Evolutionary conservation across 2,888 invertebrate genomes (phyloP).

Genomic region (Periphyllus acericola): DNA sequence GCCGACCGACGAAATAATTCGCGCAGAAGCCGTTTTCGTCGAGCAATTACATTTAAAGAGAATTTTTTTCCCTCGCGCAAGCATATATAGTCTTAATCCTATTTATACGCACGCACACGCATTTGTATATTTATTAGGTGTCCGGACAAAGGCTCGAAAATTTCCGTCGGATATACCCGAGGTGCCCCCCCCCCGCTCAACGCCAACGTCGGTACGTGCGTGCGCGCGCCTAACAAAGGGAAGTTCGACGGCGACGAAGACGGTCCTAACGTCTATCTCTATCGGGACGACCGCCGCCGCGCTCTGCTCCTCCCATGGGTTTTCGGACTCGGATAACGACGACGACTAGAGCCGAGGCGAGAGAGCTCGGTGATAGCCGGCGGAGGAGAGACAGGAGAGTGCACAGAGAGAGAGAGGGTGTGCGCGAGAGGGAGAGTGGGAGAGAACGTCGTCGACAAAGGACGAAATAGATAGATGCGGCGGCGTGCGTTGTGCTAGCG

Average conservation of each 20-base stretch:
- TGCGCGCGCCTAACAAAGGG: conserved; percentile 38
- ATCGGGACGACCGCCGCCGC: conserved; percentile 12
- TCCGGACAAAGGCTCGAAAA: not conserved
- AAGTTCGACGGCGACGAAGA: not conserved
- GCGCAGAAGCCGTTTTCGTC: not conserved
- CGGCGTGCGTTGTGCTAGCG: not conserved
- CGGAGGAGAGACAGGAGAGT: not conserved
- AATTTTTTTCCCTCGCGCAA: not conserved
- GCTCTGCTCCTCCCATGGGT: not conserved
- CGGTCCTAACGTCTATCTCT: not conserved
- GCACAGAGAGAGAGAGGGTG: not conserved
- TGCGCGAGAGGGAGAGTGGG: not conserved
- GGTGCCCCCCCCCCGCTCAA: not conserved
- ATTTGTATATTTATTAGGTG: not conserved
- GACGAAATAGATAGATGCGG: conserved; percentile 35
- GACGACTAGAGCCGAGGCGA: not conserved
- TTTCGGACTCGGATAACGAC: conserved; percentile 3
- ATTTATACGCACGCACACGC: not conserved
- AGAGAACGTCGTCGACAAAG: conserved; percentile 18
- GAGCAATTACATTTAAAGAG: not conserved
- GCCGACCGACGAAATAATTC: too few species aligned
- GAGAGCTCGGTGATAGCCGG: not conserved
- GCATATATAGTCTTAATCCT: not conserved
- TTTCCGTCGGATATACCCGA: not conserved
- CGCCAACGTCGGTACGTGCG: not conserved